Evolutionary conservation across 2,797 vertebrate genomes (phyloP), one percentile per base, ranked within the genome.

Genomic region (Cryptoprocta ferox): DNA sequence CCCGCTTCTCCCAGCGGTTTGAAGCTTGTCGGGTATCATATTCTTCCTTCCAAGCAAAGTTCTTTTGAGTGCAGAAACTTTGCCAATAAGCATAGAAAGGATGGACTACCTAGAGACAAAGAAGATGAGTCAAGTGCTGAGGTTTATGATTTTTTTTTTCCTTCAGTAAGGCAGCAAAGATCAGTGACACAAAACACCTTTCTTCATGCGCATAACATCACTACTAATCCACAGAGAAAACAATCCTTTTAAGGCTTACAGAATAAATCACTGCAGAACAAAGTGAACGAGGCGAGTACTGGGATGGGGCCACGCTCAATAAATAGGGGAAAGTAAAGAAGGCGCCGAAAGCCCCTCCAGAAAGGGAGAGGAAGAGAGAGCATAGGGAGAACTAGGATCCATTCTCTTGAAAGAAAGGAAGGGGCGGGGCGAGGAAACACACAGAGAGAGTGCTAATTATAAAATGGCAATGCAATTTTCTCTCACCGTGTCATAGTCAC

Each of bases 1-100:
- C 99, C 37, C 99, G 98, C 89, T 99, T 99, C 98, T 99, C 99
- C 99, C 99, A 99, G 97, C 99, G 99, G 98, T 99, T 99, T 88
- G 99, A 99, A 7, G 99, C 99, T 86, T 99, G 99, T 37, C 99
- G 98, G 0, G 99, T 99, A 91, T 99, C 99, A 2, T 99, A 99
- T 42, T 99, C 99, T 98, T 99, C 99, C 95, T 99, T 99, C 99
- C 99, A 99, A 3, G 99, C 99, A 94, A 99, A 99, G 97, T 98
- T 99, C 95, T 99, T 99, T 18, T 98, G 99, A 0, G 99, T 99
- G 98, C 99, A 99, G 98, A 99, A 99, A 97, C 99, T 99, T 98
- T 99, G 99, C 99, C 99, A 99, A 98, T 99, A 99, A 16, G 99
- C 99, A 12, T 99, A 99, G 98, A 99, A 99, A 89, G 99, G 98